A percentile compares a stretch with the other conserved stretches of the same genome.
Evolutionary conservation across 2,113 vertebrate species (phyloP).

Genomic region (Alouatta palliata): DNA sequence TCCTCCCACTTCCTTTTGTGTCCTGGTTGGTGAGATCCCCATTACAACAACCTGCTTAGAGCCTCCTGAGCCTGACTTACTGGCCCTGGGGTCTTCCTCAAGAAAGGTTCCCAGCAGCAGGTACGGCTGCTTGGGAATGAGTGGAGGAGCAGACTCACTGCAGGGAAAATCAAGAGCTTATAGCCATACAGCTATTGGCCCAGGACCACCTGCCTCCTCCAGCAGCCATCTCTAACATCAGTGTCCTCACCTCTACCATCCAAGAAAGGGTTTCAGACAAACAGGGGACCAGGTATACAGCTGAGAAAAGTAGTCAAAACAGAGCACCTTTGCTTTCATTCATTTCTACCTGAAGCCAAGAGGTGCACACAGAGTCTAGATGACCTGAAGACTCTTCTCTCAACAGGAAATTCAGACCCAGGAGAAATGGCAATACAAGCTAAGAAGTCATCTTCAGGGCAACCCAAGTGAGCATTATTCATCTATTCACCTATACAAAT

Average conservation of each 20-base stretch:
- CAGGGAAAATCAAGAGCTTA: neutral
- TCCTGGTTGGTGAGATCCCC: neutral
- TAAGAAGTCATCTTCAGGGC: neutral
- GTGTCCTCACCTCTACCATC: neutral
- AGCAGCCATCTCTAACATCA: neutral
- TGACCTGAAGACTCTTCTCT: neutral
- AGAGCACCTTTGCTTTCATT: neutral
- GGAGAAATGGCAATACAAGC: neutral
- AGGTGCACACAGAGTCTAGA: neutral
- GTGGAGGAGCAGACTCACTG: neutral
- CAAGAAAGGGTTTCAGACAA: neutral
- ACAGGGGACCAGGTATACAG: accelerated
- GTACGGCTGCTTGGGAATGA: neutral
- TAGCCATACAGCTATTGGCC: neutral
- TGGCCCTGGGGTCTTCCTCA: neutral
- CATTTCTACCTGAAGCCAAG: neutral
- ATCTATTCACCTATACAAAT: neutral
- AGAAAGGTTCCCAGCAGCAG: neutral
- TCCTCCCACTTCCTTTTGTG: neutral
- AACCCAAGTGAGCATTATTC: neutral
- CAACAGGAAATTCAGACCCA: neutral
- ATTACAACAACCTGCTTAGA: neutral
- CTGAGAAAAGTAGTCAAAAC: neutral
- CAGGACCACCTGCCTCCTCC: neutral
- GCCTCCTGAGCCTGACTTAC: neutral